Base-by-base conservation (phyloP, 2,797 vertebrate genomes). In the Sebastes hubbsi region DNA sequence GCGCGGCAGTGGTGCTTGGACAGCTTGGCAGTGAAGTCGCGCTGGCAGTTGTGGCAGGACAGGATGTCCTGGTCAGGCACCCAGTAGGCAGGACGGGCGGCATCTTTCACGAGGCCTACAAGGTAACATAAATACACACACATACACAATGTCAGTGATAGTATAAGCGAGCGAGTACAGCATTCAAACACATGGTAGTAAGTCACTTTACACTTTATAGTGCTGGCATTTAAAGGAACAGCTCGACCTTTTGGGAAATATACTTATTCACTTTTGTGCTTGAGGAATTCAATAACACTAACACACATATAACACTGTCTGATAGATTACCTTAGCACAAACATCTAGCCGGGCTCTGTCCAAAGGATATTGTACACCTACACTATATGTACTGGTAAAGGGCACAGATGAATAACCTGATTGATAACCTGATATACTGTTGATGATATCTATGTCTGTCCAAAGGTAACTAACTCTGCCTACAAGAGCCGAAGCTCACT, bases 1-100 rank as follows among this genome's bases (percentile, higher is more conserved):
- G 98, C 98, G 29, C 98, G 97, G 88, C 99, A 99, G 96, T 99
- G 99, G 91, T 99, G 99, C 90, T 99, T 99, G 84, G 98, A 99
- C 72, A 99, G 96, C 89, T 98, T 99, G 95, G 97, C 84, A 83
- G 95, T 98, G 95, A 99, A 99, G 84, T 98, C 97, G 32, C 97
- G 97, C 84, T 95, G 97, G 95, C 99, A 99, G 82, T 94, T 96
- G 94, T 96, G 95, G 94, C 99, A 99, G 82, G 96, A 96, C 81
- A 97, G 95, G 90, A 99, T 99, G 91, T 99, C 98, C 30, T 99
- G 98, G 92, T 99, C 99, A 12, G 99, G 99, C 74, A 99, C 97
- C 99, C 99, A 99, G 93, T 99, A 99, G 1, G 97, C 95, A 18
- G 99, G 99, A 85, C 99, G 96, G 61, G 99, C 99, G 0, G 98